phyloP scores from a whole-genome alignment of 2,888 invertebrate genomes.

The Agrochola macilenta region DNA sequence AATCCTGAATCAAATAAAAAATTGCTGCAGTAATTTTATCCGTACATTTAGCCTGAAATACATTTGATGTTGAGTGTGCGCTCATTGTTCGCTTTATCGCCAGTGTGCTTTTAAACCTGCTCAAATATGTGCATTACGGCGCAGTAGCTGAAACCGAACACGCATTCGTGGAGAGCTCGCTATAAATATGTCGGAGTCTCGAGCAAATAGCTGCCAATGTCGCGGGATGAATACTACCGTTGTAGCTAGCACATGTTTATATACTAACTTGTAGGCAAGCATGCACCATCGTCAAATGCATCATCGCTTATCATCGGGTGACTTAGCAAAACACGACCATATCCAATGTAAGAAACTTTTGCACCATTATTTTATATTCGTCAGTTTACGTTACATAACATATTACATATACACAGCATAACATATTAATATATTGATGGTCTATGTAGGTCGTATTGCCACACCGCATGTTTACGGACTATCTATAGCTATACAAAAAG shows the following conservation, averaged over 20 bases:
- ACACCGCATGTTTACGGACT: not conserved
- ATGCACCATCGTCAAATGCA: too few species aligned
- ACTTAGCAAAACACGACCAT: not conserved
- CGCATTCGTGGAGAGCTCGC: constrained; percentile 6
- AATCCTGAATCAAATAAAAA: constrained; percentile 2
- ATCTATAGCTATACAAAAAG: not conserved
- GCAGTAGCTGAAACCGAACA: constrained; percentile 23
- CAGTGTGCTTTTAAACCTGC: constrained; percentile 32
- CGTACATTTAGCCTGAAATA: constrained; percentile 13
- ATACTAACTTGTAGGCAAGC: not conserved
- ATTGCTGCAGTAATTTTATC: not conserved
- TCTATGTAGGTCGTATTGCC: not conserved
- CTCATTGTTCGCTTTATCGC: constrained; percentile 39
- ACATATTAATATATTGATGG: not conserved
- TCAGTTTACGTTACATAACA: too few species aligned
- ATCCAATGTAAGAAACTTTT: not conserved
- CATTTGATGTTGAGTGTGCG: constrained; percentile 16
- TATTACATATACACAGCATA: not conserved
- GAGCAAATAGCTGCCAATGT: constrained; percentile 2
- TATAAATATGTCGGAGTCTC: constrained; percentile 6
- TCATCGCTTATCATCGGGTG: too few species aligned
- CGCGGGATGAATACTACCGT: not conserved
- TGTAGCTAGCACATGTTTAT: not conserved
- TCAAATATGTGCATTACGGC: constrained; percentile 46
- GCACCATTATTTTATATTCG: not conserved